Evolutionary conservation across 2,113 vertebrate genomes (phyloP).

Genomic region (Tautogolabrus adspersus): DNA sequence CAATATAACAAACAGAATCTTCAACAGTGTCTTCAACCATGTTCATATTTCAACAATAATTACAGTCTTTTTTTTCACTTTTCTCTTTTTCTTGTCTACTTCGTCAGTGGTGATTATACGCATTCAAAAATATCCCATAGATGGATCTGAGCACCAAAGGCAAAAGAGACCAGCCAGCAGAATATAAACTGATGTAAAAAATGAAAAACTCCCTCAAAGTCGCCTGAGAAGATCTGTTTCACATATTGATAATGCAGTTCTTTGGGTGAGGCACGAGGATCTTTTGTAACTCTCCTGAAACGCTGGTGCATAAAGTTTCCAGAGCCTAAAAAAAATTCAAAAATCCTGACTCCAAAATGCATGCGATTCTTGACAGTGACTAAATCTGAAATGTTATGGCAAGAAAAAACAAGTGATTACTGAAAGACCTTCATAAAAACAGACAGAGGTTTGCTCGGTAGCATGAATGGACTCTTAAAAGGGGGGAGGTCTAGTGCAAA

Average conservation of each 20-base stretch:
- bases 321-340: slow-evolving; percentile 14
- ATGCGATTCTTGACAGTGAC: slow-evolving; percentile 30
- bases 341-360: slow-evolving; percentile 38
- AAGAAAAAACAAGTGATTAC: slow-evolving; percentile 41
- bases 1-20: slow-evolving; percentile 76
- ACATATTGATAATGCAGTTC: slow-evolving; percentile 72
- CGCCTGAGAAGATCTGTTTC: slow-evolving; percentile 81
- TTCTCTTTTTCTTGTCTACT: slow-evolving; percentile 47
- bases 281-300: slow-evolving; percentile 33
- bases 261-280: slow-evolving; percentile 48
- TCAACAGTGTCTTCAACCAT: slow-evolving; percentile 84
- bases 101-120: slow-evolving; percentile 68
- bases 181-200: slow-evolving; percentile 46
- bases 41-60: slow-evolving; percentile 77
- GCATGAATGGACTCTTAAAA: slow-evolving; percentile 64
- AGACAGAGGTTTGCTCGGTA: slow-evolving; percentile 60
- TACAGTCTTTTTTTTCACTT: slow-evolving; percentile 73
- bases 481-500: slow-evolving; percentile 82
- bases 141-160: slow-evolving; percentile 66
- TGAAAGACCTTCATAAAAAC: slow-evolving; percentile 73
- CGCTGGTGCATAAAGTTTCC: slow-evolving; percentile 12
- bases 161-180: slow-evolving; percentile 58
- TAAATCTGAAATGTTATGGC: slow-evolving; percentile 53
- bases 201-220: slow-evolving; percentile 48
- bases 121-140: slow-evolving; percentile 48